phyloP scores from a whole-genome alignment of 1,140 invertebrate species.

The Doryteuthis pealeii region DNA sequence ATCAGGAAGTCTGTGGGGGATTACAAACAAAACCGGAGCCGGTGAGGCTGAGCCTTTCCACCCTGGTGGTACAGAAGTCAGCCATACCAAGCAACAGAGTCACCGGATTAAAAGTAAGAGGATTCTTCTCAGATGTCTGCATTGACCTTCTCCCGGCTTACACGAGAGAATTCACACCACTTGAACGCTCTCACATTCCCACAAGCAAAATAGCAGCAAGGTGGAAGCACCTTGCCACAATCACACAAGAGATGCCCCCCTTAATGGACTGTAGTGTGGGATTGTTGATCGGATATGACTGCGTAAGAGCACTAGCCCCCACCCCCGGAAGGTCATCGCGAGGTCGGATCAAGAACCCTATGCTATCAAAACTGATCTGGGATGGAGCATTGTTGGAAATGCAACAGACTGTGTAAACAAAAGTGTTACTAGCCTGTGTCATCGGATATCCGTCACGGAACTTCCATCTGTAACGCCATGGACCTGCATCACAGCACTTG shows the following conservation, averaged over 20 bases:
- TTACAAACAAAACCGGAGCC: not conserved
- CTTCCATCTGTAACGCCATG: slow-evolving; percentile 9
- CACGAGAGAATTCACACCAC: too few species aligned
- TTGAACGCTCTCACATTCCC: too few species aligned
- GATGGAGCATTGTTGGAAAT: too few species aligned
- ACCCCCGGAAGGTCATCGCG: not conserved
- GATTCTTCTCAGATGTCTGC: too few species aligned
- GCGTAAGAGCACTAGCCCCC: not conserved
- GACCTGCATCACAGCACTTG: slow-evolving; percentile 5
- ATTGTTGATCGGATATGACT: slow-evolving; percentile 22
- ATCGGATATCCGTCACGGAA: slow-evolving; percentile 10
- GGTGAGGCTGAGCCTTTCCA: too few species aligned
- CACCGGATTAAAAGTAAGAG: too few species aligned
- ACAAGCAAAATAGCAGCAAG: too few species aligned
- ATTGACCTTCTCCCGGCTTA: too few species aligned
- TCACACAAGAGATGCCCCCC: slow-evolving; percentile 11
- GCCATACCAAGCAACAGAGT: too few species aligned
- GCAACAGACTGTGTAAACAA: not conserved
- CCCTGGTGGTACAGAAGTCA: too few species aligned
- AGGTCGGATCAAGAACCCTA: too few species aligned
- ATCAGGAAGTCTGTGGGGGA: slow-evolving; percentile 15
- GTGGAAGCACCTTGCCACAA: slow-evolving; percentile 21
- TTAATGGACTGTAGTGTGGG: slow-evolving; percentile 4
- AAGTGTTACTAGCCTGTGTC: slow-evolving; percentile 10
- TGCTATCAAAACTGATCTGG: too few species aligned